phyloP scores from a whole-genome alignment of 2,888 invertebrate genomes.

The Pheosia tremula region DNA sequence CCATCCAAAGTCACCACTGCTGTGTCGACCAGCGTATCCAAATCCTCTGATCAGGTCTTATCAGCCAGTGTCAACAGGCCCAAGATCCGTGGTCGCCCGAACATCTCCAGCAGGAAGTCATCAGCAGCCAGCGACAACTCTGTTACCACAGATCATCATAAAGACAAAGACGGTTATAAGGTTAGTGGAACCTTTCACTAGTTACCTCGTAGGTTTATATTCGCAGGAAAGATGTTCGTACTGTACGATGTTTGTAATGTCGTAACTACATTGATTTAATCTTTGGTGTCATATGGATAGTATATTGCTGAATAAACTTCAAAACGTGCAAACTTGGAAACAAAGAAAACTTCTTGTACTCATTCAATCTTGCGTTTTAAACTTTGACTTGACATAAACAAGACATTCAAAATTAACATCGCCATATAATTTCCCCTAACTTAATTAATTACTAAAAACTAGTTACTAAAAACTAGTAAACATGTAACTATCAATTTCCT shows the following conservation, averaged over 20 bases:
- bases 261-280: too few species aligned
- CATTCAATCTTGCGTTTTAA: too few species aligned
- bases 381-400: too few species aligned
- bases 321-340: too few species aligned
- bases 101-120: conserved; percentile 83
- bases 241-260: too few species aligned
- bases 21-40: conserved; percentile 86
- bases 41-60: conserved; percentile 80
- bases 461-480: not conserved
- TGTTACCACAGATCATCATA: conserved; percentile 83
- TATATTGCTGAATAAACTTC: too few species aligned
- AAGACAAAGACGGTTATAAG: conserved; percentile 90
- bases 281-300: too few species aligned
- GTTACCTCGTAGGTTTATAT: too few species aligned
- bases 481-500: conserved; percentile 10
- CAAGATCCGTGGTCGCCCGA: conserved; percentile 84
- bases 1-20: conserved; percentile 86
- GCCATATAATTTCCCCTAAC: not conserved
- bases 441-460: conserved; percentile 11
- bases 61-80: conserved; percentile 87
- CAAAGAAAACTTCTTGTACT: too few species aligned
- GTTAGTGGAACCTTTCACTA: conserved; percentile 48
- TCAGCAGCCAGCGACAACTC: conserved; percentile 83
- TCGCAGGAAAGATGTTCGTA: too few species aligned
- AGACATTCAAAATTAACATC: too few species aligned